Percentiles rank a stretch among this genome's conserved stretches.
These are phyloP conservation scores for Ovis canadensis DNA, from an alignment of 2,113 vertebrate genomes.

Conservation along the genomic window DNA sequence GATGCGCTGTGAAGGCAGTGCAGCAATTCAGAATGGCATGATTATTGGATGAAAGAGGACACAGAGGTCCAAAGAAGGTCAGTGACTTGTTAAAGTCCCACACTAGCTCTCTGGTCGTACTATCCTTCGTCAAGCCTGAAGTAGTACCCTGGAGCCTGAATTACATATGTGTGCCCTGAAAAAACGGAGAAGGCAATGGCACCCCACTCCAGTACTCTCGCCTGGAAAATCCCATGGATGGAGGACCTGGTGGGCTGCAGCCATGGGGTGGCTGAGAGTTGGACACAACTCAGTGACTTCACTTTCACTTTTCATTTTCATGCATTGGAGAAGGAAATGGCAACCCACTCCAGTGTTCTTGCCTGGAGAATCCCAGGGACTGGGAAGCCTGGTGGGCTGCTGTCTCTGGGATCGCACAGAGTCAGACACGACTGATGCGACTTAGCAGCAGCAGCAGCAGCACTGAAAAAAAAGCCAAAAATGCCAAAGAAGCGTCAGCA, in stretches of 20 bases:
- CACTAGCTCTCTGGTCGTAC: not conserved
- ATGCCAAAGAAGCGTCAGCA: not conserved
- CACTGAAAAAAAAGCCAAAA: not conserved
- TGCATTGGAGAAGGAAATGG: too few relatives aligned
- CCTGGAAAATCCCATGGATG: too few relatives aligned
- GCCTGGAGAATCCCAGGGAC: too few relatives aligned
- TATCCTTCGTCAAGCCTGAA: not conserved
- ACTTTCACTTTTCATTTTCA: too few relatives aligned
- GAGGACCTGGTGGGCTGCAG: too few relatives aligned
- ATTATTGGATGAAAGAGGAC: not conserved
- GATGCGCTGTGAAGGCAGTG: not conserved
- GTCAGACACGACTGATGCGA: fast-evolving
- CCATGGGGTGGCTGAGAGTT: too few relatives aligned
- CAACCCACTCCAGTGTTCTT: too few relatives aligned
- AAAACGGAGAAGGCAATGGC: not conserved
- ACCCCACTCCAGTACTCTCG: too few relatives aligned
- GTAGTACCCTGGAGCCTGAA: not conserved
- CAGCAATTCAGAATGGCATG: not conserved
- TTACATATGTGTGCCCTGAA: not conserved
- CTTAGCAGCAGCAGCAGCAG: too few relatives aligned
- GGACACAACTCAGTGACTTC: too few relatives aligned
- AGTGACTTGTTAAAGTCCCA: not conserved
- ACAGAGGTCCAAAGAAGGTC: not conserved
- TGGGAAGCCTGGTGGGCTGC: too few relatives aligned
- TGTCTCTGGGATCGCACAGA: fast-evolving